Percentiles rank a stretch among this genome's conserved stretches.
These are phyloP conservation scores for Myzus persicae DNA, from an alignment of 1,140 invertebrate species.

Conservation along the genomic window DNA sequence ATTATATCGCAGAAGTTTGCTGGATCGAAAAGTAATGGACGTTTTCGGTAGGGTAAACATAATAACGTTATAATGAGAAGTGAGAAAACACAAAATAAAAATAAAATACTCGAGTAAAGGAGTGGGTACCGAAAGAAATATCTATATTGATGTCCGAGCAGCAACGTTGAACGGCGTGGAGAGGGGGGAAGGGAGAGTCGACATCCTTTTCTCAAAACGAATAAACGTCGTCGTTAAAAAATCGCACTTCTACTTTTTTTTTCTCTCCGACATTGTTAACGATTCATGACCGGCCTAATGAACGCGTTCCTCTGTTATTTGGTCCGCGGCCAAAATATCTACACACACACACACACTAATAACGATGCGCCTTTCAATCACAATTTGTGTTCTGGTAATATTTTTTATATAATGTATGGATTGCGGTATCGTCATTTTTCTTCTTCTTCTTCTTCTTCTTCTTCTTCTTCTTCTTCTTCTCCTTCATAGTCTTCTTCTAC, in stretches of 20 bases:
- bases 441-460: not conserved
- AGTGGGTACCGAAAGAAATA: not conserved
- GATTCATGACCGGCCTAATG: constrained; percentile 51
- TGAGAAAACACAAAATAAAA: not conserved
- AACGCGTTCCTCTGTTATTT: constrained; percentile 34
- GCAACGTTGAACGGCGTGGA: not conserved
- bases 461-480: not conserved
- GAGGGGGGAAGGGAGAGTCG: not conserved
- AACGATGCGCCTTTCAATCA: constrained; percentile 44
- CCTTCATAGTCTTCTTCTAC: not conserved
- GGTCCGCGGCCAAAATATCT: constrained; percentile 26
- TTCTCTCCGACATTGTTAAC: constrained; percentile 27
- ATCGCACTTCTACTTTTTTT: constrained; percentile 44
- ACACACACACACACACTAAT: not conserved
- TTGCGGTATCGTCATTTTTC: not conserved
- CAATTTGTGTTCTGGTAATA: constrained; percentile 60
- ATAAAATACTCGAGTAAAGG: not conserved
- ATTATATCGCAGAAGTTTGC: not conserved
- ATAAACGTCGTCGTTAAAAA: constrained; percentile 36
- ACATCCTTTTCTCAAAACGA: constrained; percentile 22
- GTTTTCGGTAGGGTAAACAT: not conserved
- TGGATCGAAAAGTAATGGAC: constrained; percentile 2
- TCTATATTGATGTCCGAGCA: not conserved
- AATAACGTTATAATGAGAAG: constrained; percentile 9
- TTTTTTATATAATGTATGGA: not conserved